Conservation (phyloP, 2,888 invertebrate genomes). For the Timandra comae region DNA sequence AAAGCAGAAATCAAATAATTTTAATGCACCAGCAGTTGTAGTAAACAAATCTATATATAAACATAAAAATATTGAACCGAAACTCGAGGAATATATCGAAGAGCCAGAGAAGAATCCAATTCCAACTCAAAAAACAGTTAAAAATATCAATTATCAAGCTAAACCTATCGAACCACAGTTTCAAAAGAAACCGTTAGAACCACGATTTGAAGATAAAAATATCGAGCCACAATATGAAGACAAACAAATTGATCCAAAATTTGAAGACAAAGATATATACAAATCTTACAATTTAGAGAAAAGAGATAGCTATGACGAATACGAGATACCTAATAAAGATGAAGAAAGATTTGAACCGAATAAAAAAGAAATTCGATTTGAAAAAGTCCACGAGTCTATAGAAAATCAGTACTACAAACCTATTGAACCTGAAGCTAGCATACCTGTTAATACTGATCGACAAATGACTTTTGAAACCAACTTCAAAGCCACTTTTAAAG, state of each 20-base stretch:
- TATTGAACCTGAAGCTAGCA: constrained; percentile 2
- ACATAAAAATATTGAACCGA: neutral
- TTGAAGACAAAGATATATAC: no score
- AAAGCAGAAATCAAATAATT: no score
- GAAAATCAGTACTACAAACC: constrained; percentile 1
- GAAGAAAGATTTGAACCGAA: constrained; percentile 22
- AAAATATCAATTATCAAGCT: neutral
- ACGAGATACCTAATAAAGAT: constrained; percentile 36
- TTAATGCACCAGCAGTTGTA: no score
- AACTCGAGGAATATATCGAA: no score
- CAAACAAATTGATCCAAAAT: neutral
- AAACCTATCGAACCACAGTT: no score
- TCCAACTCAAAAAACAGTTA: no score
- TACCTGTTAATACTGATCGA: no score
- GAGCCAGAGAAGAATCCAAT: no score
- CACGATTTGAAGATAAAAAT: neutral
- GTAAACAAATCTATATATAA: neutral
- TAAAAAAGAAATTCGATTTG: constrained; percentile 1
- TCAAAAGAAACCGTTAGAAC: no score
- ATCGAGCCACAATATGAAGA: neutral
- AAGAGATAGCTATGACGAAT: constrained; percentile 51
- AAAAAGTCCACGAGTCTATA: neutral
- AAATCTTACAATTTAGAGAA: constrained; percentile 24
- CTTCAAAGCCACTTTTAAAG: no score
- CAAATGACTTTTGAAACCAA: no score